These are phyloP conservation scores for Saccostrea glomerata DNA, from an alignment of 1,140 invertebrate genomes.

Conservation along the genomic window DNA sequence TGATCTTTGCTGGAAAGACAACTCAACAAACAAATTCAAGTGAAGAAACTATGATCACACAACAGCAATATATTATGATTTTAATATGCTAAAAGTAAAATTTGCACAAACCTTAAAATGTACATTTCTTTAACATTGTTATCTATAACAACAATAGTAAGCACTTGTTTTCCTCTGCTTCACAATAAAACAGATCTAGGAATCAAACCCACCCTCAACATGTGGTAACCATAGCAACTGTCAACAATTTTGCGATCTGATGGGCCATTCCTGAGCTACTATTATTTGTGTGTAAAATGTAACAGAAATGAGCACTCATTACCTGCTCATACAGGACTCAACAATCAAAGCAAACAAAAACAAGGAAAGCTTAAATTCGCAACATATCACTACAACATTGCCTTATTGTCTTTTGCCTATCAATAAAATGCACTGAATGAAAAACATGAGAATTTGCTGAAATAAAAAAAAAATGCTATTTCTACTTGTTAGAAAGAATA, in stretches of 20 bases:
- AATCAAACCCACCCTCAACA: background rate
- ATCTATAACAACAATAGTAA: background rate
- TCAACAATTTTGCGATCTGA: background rate
- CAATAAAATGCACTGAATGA: background rate
- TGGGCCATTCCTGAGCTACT: constrained; percentile 18
- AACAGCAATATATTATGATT: constrained; percentile 28
- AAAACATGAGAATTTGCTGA: background rate
- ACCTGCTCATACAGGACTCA: background rate
- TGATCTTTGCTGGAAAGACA: too few species aligned
- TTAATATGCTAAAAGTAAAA: constrained; percentile 37
- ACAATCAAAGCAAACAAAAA: background rate
- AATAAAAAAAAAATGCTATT: background rate
- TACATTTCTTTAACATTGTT: constrained; percentile 25
- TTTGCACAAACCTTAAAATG: constrained; percentile 36
- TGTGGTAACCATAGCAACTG: constrained; percentile 16
- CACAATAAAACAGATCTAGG: constrained; percentile 9
- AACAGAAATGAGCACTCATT: background rate
- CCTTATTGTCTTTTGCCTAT: background rate
- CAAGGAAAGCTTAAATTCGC: background rate
- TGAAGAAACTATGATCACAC: background rate
- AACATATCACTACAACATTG: background rate
- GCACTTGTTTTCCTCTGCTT: background rate
- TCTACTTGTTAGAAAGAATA: background rate
- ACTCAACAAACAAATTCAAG: background rate
- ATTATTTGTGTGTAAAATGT: background rate